Evolutionary conservation across 2,113 vertebrate species (phyloP).

Genomic region (Clupea harengus): DNA sequence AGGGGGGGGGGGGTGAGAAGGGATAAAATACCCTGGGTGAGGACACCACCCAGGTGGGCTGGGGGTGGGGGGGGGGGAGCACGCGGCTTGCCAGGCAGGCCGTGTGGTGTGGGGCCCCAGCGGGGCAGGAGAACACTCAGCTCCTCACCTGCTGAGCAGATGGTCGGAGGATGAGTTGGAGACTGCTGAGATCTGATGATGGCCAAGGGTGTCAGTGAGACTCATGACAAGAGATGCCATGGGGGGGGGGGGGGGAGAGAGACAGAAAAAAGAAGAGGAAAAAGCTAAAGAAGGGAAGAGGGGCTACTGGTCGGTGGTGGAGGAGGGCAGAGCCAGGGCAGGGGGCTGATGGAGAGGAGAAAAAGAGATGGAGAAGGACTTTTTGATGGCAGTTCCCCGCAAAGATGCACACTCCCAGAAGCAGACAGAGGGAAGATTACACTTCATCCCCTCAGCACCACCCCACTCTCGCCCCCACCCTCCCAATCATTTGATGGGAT

Average conservation of each 20-base stretch:
- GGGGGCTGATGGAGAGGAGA: slow-evolving; percentile 15
- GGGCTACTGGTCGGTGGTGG: not conserved
- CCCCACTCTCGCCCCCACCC: not conserved
- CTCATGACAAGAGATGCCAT: not conserved
- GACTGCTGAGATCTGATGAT: slow-evolving; percentile 44
- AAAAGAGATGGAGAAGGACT: slow-evolving; percentile 26
- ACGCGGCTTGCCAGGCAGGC: slow-evolving; percentile 14
- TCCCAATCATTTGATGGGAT: slow-evolving; percentile 48
- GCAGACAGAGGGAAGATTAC: slow-evolving; percentile 50
- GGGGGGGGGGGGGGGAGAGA: not conserved
- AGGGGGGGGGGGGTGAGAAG: not conserved
- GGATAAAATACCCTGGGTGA: slow-evolving; percentile 1
- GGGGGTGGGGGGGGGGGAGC: not conserved
- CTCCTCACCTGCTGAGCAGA: slow-evolving; percentile 47
- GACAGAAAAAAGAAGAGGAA: slow-evolving; percentile 13
- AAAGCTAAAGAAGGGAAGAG: slow-evolving; percentile 16
- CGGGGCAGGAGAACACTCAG: slow-evolving; percentile 14
- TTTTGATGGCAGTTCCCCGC: slow-evolving; percentile 54
- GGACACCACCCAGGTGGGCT: slow-evolving; percentile 36
- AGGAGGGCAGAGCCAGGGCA: not conserved
- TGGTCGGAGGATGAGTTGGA: slow-evolving; percentile 31
- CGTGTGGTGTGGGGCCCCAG: slow-evolving; percentile 18
- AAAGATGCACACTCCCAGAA: slow-evolving; percentile 52
- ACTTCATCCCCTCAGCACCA: slow-evolving; percentile 39
- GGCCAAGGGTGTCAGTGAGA: slow-evolving; percentile 7